A percentile compares a stretch with the other conserved stretches of the same genome.
phyloP scores from a whole-genome alignment of 2,797 vertebrate genomes.

The Pseudomugil tenellus region DNA sequence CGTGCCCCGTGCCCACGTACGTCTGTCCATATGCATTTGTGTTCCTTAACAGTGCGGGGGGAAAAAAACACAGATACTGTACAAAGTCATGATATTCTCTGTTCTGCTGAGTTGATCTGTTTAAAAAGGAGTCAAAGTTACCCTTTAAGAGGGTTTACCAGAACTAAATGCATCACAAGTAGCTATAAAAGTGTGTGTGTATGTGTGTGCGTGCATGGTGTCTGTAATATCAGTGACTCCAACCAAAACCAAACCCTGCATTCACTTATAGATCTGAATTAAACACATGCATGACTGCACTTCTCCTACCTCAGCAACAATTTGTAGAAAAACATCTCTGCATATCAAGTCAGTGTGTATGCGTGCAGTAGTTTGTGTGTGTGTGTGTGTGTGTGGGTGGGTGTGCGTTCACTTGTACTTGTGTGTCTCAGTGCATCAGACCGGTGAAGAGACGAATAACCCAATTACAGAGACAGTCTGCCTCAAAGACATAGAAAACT shows the following conservation, averaged over 20 bases:
- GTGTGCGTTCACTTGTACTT: slow-evolving; percentile 19
- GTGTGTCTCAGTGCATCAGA: slow-evolving; percentile 78
- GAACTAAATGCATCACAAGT: slow-evolving; percentile 1
- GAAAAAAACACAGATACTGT: slow-evolving; percentile 22
- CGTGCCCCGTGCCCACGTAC: slow-evolving; percentile 51
- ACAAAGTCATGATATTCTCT: slow-evolving; percentile 38
- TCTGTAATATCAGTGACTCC: slow-evolving; percentile 38
- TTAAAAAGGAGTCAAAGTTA: slow-evolving; percentile 33
- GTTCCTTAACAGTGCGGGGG: slow-evolving; percentile 13
- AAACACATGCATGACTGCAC: slow-evolving; percentile 60
- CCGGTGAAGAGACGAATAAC: slow-evolving; percentile 79
- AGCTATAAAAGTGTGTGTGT: slow-evolving; percentile 4
- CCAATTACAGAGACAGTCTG: slow-evolving; percentile 82
- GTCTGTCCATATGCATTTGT: slow-evolving; percentile 59
- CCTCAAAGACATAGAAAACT: slow-evolving; percentile 74
- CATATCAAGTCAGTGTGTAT: slow-evolving; percentile 57
- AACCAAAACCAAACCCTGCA: slow-evolving; percentile 24
- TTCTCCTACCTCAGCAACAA: slow-evolving; percentile 72
- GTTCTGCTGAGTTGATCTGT: slow-evolving; percentile 25
- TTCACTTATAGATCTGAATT: slow-evolving; percentile 47
- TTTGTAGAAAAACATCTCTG: slow-evolving; percentile 59
- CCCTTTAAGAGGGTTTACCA: slow-evolving; percentile 19
- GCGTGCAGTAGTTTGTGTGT: slow-evolving; percentile 10
- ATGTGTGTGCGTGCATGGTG: slow-evolving; percentile 13
- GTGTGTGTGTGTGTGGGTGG: slow-evolving; percentile 24